phyloP scores from a whole-genome alignment of 2,888 invertebrate species.

The Pelosia muscerda region DNA sequence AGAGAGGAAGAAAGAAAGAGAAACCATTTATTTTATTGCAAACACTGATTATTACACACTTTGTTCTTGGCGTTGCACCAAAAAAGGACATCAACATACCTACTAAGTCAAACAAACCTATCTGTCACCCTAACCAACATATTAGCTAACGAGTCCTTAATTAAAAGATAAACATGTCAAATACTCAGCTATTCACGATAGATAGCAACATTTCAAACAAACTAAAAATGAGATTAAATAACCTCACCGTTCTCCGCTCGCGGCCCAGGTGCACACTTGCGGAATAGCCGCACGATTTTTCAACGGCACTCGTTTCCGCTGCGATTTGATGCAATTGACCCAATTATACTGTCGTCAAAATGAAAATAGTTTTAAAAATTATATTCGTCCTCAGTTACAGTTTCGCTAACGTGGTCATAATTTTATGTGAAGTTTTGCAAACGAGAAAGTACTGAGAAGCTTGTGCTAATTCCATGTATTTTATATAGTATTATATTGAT shows the following conservation, averaged over 20 bases:
- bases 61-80: no score
- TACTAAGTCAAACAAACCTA: background rate
- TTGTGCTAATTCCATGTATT: background rate
- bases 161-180: background rate
- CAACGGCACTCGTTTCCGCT: slow-evolving; percentile 42
- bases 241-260: slow-evolving; percentile 12
- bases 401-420: slow-evolving; percentile 28
- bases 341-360: slow-evolving; percentile 52
- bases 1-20: no score
- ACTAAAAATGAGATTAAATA: slow-evolving; percentile 26
- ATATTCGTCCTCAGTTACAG: slow-evolving; percentile 36
- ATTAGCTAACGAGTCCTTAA: background rate
- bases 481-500: no score
- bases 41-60: no score
- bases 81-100: no score
- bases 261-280: slow-evolving; percentile 29
- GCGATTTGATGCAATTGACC: slow-evolving; percentile 60
- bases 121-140: background rate
- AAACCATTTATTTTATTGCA: no score
- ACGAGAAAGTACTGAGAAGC: background rate
- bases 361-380: slow-evolving; percentile 46
- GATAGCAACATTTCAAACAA: slow-evolving; percentile 8
- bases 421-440: slow-evolving; percentile 31
- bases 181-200: background rate
- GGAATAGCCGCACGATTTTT: slow-evolving; percentile 45